These are phyloP conservation scores for Phallusia fumigata DNA, from an alignment of 23 tunicate genomes.

Conservation along the genomic window DNA sequence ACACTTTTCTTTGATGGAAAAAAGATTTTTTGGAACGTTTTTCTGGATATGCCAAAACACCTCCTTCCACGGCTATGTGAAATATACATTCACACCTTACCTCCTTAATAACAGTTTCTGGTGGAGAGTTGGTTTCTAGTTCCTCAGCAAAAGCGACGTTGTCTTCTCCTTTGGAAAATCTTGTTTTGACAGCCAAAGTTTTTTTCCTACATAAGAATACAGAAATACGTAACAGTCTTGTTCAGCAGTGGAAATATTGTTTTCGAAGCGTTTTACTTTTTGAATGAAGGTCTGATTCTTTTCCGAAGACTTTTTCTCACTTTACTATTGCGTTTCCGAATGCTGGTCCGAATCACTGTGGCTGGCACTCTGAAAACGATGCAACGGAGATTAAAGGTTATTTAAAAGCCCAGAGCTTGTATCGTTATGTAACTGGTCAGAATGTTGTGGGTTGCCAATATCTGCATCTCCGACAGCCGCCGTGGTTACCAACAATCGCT, in stretches of 20 bases:
- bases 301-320: constrained; percentile 3
- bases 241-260: not conserved
- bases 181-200: constrained; percentile 7
- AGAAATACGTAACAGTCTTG: not conserved
- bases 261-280: not conserved
- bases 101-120: not conserved
- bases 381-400: not conserved
- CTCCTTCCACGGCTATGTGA: too few species aligned
- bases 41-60: too few species aligned
- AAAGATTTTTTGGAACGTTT: too few species aligned
- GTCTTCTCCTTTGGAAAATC: constrained; percentile 35
- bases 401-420: too few species aligned
- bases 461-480: too few species aligned
- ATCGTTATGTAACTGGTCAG: too few species aligned
- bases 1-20: not conserved
- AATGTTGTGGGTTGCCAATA: too few species aligned
- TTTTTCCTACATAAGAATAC: not conserved
- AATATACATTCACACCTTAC: too few species aligned
- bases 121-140: not conserved
- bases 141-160: constrained; percentile 72
- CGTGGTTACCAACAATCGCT: too few species aligned
- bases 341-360: not conserved
- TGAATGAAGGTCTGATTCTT: constrained; percentile 15
- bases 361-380: not conserved
- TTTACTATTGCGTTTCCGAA: not conserved